Evolutionary conservation across 1,140 invertebrate genomes (phyloP), one percentile per base, ranked within the genome.

Genomic region (Heliconius nattereri): DNA sequence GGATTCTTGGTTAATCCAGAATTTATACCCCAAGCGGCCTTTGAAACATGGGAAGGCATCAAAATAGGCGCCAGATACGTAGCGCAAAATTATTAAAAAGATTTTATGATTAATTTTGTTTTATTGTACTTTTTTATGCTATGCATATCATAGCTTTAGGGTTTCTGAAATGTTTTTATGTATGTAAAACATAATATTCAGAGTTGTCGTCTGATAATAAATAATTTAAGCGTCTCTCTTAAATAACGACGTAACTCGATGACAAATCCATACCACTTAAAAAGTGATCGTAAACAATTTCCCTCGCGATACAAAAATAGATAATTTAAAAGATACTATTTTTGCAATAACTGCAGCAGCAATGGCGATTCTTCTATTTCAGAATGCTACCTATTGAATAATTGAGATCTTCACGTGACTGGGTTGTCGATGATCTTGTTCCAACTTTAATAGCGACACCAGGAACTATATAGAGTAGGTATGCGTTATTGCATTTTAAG

Each of bases 1-100:
- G 88, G 90, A 45, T 91, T 91, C 80, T 78, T 90, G 11, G 89
- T 91, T 2, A 40, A 91, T 26, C 86, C 87, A 26, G 86, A 81
- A 45, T 91, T 91, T 45, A 88, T 90, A 75, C 83, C 84, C 73
- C 90, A 91, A 78, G 89, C 86, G 81, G 88, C 71, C 20, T 49
- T 78, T 29, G 81, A 84, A 71, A 84, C 79, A n/a, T 84, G 83
- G 81, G 77, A 82, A 80, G 81, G 83, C 19, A 81, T 84, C 35
- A 79, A 79, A 57, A 60, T 60, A 9, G 81, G 74, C 5, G 83
- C 79, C 20, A 71, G 49, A 66, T 72, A 52, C 35, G 23, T 73
- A 66, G 7, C 23, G 8, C 20, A 3, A 66, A 26, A 26, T 13
- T 26, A 26, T 26, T 52, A 52, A 52, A 52, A 5, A 16, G 13